These are phyloP conservation scores for Drosophila sp. DNA, from an alignment of 1,140 invertebrate genomes.

Conservation along the genomic window DNA sequence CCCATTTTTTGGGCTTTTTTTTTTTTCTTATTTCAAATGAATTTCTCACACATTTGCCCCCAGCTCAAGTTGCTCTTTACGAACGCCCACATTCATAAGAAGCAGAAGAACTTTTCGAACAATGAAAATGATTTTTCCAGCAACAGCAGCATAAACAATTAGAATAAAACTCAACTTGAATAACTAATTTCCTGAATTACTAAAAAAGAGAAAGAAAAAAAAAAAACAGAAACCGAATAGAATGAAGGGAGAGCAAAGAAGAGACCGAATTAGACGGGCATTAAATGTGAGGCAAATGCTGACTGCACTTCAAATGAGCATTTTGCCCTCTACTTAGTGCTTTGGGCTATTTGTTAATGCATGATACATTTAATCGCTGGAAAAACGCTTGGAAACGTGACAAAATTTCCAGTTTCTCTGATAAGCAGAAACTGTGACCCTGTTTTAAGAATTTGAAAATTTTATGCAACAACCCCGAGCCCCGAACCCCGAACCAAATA, in stretches of 20 bases:
- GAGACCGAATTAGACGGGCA: constrained; percentile 41
- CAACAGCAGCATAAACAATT: constrained; percentile 71
- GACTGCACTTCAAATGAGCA: constrained; percentile 69
- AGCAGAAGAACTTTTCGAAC: constrained; percentile 60
- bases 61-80: constrained; percentile 26
- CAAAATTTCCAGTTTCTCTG: constrained; percentile 65
- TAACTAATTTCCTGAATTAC: constrained; percentile 81
- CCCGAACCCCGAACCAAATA: constrained; percentile 2
- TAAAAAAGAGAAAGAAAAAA: constrained; percentile 37
- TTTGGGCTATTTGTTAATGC: constrained; percentile 46
- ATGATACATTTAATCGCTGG: constrained; percentile 76
- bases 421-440: constrained; percentile 62
- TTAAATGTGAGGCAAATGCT: constrained; percentile 54
- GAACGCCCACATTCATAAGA: constrained; percentile 69
- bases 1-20: constrained; percentile 35
- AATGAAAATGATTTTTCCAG: constrained; percentile 70
- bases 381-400: constrained; percentile 70
- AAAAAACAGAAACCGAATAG: not conserved
- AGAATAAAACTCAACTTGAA: constrained; percentile 63
- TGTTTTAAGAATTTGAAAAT: constrained; percentile 41
- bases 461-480: constrained; percentile 39
- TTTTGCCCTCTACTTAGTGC: constrained; percentile 24
- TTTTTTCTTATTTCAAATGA: constrained; percentile 25
- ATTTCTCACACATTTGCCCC: constrained; percentile 68
- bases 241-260: not conserved